These are phyloP conservation scores for Cercocebus atys DNA, from an alignment of 2,113 vertebrate species.

Conservation along the genomic window DNA sequence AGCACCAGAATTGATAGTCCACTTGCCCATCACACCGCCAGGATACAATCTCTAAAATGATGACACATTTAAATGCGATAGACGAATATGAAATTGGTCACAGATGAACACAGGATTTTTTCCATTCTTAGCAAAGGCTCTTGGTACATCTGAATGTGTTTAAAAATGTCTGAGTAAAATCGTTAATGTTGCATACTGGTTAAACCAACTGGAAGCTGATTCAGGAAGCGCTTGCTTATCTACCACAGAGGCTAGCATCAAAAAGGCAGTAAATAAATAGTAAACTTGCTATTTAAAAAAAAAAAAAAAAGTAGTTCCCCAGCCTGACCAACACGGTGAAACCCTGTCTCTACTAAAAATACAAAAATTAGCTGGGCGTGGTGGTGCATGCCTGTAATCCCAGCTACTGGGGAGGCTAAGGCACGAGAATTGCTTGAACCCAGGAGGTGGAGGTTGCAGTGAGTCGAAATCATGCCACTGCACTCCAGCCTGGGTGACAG, in stretches of 20 bases:
- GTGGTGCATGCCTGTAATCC: no score
- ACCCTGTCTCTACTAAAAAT: no score
- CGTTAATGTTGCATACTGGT: neutral
- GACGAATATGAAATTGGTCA: neutral
- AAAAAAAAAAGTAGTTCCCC: neutral
- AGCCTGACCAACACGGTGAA: neutral
- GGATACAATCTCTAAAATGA: neutral
- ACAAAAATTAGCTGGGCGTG: no score
- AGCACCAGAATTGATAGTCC: neutral
- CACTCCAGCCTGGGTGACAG: neutral
- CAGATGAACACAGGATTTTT: neutral
- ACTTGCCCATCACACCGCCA: neutral
- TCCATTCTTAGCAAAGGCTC: neutral
- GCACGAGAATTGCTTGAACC: neutral
- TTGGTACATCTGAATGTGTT: neutral
- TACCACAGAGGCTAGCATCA: constrained; percentile 48
- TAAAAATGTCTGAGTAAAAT: constrained; percentile 23
- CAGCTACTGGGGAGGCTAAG: no score
- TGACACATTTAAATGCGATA: neutral
- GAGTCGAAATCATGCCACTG: neutral
- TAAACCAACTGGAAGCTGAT: neutral
- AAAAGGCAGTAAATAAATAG: constrained; percentile 83
- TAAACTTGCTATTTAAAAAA: constrained; percentile 40
- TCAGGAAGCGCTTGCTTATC: constrained; percentile 38
- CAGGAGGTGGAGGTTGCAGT: neutral